Percentiles rank a stretch among this genome's conserved stretches.
phyloP scores from a whole-genome alignment of 2,797 vertebrate species.

The Eospalax fontanierii region DNA sequence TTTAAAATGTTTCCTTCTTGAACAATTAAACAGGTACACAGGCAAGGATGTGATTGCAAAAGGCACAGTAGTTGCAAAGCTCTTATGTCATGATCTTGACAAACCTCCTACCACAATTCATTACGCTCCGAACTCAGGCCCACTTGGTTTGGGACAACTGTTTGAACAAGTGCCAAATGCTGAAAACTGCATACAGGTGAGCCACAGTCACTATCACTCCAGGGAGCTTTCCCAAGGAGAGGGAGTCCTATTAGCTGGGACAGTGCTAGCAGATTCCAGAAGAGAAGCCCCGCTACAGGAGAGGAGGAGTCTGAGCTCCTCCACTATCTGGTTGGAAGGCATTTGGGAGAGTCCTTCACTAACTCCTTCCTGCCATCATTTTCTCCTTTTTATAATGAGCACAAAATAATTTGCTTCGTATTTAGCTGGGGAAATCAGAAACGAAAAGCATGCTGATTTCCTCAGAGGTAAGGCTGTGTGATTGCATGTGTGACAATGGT shows the following conservation, averaged over 20 bases:
- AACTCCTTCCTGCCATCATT: neutral
- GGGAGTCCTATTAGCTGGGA: neutral
- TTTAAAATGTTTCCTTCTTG: conserved; percentile 57
- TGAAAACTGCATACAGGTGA: conserved; percentile 77
- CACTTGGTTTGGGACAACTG: conserved; percentile 49
- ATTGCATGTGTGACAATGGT: neutral
- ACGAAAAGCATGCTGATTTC: neutral
- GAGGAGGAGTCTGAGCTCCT: neutral
- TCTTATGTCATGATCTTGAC: conserved; percentile 76
- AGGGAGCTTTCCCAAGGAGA: neutral
- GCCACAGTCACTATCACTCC: neutral
- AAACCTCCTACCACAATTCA: conserved; percentile 68
- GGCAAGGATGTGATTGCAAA: conserved; percentile 80
- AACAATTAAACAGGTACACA: conserved; percentile 78
- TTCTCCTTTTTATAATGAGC: conserved; percentile 43
- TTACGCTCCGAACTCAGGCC: conserved; percentile 63
- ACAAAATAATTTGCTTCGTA: conserved; percentile 44
- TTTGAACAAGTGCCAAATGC: conserved; percentile 80
- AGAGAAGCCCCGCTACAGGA: neutral
- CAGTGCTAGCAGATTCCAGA: neutral
- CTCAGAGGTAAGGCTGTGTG: neutral
- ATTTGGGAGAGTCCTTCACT: conserved; percentile 18
- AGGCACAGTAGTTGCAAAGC: conserved; percentile 78
- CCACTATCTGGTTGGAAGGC: conserved; percentile 2
- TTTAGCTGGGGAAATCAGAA: conserved; percentile 40